phyloP scores from a whole-genome alignment of 30 jellyfish, hydroid and myxozoan species.

The Hydractinia symbiolongicarpus region DNA sequence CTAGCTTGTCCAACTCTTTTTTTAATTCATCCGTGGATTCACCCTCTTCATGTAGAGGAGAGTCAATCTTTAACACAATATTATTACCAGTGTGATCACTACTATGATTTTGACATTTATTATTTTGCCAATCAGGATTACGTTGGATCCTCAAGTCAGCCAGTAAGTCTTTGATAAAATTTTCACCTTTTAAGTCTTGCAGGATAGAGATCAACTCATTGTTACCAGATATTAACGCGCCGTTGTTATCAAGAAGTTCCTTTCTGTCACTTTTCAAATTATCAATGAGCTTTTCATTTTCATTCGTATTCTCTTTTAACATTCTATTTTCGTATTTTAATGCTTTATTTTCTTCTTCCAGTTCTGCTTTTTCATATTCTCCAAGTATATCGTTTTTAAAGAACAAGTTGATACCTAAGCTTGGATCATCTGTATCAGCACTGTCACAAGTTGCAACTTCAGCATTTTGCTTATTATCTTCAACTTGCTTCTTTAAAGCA shows the following conservation, averaged over 20 bases:
- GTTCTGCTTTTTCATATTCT: conserved; percentile 10
- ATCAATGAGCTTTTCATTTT: background rate
- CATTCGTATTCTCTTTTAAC: background rate
- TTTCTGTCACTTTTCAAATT: background rate
- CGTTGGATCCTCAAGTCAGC: background rate
- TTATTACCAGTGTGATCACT: background rate
- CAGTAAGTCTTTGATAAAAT: background rate
- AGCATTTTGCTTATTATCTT: background rate
- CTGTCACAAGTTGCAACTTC: background rate
- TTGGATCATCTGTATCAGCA: conserved; percentile 9
- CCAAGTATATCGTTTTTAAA: background rate
- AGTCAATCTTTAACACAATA: background rate
- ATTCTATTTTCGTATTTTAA: conserved; percentile 11
- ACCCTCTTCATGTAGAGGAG: background rate
- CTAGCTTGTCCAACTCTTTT: background rate
- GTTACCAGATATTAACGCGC: background rate
- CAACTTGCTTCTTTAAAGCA: conserved; percentile 3
- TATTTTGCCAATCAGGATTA: background rate
- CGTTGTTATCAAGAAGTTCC: background rate
- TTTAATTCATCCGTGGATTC: background rate
- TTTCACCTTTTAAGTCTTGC: background rate
- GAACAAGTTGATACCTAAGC: background rate
- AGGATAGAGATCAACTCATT: background rate
- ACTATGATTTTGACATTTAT: background rate
- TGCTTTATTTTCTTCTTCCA: conserved; percentile 2